phyloP scores from a whole-genome alignment of 2,888 invertebrate genomes.

The Drosophila meridiana region DNA sequence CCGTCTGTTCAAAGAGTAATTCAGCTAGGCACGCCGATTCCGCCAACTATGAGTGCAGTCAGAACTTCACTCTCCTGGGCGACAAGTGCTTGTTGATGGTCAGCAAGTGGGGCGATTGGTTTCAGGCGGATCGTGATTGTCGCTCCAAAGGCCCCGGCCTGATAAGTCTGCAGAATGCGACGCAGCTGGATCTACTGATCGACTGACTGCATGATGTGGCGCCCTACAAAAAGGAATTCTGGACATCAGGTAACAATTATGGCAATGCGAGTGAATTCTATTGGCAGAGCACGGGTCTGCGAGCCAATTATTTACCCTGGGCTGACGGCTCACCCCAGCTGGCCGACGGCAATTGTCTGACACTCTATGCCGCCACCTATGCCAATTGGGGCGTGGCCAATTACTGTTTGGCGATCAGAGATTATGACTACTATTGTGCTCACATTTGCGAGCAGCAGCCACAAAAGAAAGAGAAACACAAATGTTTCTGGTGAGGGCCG shows the following conservation, averaged over 20 bases:
- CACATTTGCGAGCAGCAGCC: background rate
- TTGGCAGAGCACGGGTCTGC: background rate
- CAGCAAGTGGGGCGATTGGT: conserved; percentile 37
- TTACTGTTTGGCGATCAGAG: background rate
- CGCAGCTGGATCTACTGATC: background rate
- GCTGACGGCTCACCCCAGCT: background rate
- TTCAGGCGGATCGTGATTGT: conserved; percentile 56
- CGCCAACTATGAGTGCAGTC: background rate
- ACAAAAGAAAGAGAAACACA: background rate
- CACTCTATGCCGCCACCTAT: background rate
- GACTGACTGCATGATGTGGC: background rate
- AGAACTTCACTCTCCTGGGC: conserved; percentile 28
- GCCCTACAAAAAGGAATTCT: conserved; percentile 22
- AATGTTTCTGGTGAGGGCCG: conserved; percentile 1
- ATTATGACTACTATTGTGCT: background rate
- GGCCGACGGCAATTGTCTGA: background rate
- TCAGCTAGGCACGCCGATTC: background rate
- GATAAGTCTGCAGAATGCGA: conserved; percentile 47
- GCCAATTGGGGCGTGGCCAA: background rate
- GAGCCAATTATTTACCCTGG: background rate
- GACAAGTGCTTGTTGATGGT: conserved; percentile 46
- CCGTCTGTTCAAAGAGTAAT: conserved; percentile 1
- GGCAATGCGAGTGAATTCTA: background rate
- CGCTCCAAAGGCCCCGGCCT: conserved; percentile 34
- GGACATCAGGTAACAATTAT: conserved; percentile 46